Conservation (phyloP, 1,140 invertebrate species). For the Ceratitis capitata region DNA sequence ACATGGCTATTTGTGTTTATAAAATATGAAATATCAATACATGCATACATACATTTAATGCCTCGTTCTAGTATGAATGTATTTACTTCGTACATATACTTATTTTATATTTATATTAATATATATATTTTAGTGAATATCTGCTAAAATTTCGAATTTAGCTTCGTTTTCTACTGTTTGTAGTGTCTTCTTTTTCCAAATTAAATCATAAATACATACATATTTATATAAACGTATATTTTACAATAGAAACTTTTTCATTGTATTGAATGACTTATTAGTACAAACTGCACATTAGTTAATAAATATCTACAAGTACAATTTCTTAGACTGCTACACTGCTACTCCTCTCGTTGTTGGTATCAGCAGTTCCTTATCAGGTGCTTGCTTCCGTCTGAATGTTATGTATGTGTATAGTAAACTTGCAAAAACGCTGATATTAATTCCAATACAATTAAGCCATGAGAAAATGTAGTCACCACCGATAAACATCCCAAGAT, state of each 20-base stretch:
- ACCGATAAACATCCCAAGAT: conserved; percentile 96
- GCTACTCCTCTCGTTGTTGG: conserved; percentile 65
- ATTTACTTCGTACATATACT: neutral
- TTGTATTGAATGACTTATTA: neutral
- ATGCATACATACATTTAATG: neutral
- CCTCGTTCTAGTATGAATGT: neutral
- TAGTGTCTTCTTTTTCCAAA: neutral
- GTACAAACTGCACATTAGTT: neutral
- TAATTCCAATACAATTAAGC: conserved; percentile 94
- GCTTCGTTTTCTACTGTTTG: neutral
- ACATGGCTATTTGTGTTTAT: neutral
- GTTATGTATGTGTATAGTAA: conserved; percentile 83
- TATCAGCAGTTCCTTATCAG: conserved; percentile 65
- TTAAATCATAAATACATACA: neutral
- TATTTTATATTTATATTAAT: neutral
- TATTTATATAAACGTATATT: neutral
- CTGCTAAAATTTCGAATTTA: neutral
- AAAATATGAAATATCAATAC: neutral
- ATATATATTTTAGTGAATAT: neutral
- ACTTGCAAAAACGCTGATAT: conserved; percentile 88
- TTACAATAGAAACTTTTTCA: too few relatives aligned
- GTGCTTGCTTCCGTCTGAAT: conserved; percentile 71
- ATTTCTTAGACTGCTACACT: conserved; percentile 60
- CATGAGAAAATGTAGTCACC: conserved; percentile 96
- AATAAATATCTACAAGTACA: conserved; percentile 17